These are phyloP conservation scores for Sebastes reedi DNA, from an alignment of 2,797 vertebrate genomes.

Conservation along the genomic window DNA sequence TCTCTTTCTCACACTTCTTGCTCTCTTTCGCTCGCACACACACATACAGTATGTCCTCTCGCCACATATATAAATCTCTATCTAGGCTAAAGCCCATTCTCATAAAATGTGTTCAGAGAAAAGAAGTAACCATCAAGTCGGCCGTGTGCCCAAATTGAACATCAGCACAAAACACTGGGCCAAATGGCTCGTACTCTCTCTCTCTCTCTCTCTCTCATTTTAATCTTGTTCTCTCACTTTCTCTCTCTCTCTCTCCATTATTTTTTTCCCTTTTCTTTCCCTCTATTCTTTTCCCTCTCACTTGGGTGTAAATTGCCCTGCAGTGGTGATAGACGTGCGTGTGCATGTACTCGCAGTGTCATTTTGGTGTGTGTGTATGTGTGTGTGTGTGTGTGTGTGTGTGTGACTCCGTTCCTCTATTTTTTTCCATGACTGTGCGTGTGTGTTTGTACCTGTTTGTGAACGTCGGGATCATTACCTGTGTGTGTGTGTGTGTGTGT, in stretches of 20 bases:
- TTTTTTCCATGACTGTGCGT: neutral
- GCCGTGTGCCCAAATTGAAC: constrained; percentile 54
- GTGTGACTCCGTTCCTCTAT: neutral
- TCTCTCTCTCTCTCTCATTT: neutral
- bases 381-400: constrained; percentile 8
- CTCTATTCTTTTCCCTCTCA: constrained; percentile 21
- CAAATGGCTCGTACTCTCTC: constrained; percentile 4
- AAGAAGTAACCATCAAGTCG: constrained; percentile 43
- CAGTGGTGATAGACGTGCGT: constrained; percentile 32
- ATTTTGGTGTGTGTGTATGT: neutral
- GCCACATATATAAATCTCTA: constrained; percentile 24
- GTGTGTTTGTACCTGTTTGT: constrained; percentile 3
- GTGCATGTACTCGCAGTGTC: neutral
- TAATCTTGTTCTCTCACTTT: neutral
- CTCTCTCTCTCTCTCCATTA: neutral
- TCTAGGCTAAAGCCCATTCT: constrained; percentile 46
- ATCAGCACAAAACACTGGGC: constrained; percentile 49
- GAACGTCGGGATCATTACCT: constrained; percentile 51
- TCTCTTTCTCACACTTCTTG: neutral
- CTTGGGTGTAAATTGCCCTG: constrained; percentile 54
- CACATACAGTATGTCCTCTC: neutral
- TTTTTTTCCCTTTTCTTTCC: neutral
- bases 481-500: constrained; percentile 10
- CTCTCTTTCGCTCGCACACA: neutral
- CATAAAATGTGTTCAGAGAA: constrained; percentile 54